Evolutionary conservation across 1,140 invertebrate genomes (phyloP), one percentile per base, ranked within the genome.

Genomic region (Mylabris phalerata): DNA sequence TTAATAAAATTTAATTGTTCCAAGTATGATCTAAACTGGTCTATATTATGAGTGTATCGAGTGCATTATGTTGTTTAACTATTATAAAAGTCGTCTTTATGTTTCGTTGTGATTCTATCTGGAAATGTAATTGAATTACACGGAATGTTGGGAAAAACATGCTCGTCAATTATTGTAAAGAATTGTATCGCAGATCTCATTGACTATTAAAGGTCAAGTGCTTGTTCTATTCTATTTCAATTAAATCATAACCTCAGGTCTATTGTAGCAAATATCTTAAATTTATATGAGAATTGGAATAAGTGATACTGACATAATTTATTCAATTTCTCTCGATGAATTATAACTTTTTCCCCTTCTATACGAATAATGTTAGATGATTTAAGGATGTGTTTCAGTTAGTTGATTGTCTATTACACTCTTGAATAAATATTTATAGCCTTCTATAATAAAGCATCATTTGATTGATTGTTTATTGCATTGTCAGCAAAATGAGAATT

Each of bases 101-200:
- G 57, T 50, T 40, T 49, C 19, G 19, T 19, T 44, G 45, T 42
- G 57, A 59, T 59, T 50, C 44, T 59, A 59, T 59, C 57, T 32
- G 4, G 45, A 48, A 59, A 54, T 52, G 45, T 59, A 59, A 59
- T 59, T 59, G 50, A 59, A 59, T 59, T 59, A 59, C 57, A 59
- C 46, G 57, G 57, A 59, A 59, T 59, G 57, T 45, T 59, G 57
- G 50, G 57, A 59, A 59, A 19, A 59, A 49, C 50, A 59, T 48
- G 57, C 57, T 59, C 57, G 58, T 60, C 58, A 60, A 60, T 60
- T 60, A 60, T 47, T 45, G 58, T 49, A 48, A 32, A 60, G 58
- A 60, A 60, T 55, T 60, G 58, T 60, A 60, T 60, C 58, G 55
- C 51, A 27, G 55, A 60, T 60, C 58, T 55, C 24, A 48, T 49